Percentiles rank a stretch among this genome's conserved stretches.
phyloP scores from a whole-genome alignment of 2,888 invertebrate species.

The Noctua pronuba region DNA sequence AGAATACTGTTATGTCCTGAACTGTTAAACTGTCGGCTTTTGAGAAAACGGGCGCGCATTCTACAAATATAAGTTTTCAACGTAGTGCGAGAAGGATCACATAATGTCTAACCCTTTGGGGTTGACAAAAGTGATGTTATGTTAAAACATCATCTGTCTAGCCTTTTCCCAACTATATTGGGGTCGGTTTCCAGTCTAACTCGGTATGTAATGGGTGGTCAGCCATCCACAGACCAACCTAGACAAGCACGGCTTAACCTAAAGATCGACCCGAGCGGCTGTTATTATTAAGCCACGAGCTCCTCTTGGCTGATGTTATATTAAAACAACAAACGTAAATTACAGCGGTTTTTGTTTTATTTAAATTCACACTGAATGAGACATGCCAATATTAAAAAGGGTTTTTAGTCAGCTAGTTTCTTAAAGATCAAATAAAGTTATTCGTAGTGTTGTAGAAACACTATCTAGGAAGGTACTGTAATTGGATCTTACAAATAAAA shows the following conservation, averaged over 20 bases:
- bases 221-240: too few species aligned
- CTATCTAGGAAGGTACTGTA: slow-evolving; percentile 46
- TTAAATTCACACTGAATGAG: not conserved
- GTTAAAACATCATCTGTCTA: too few species aligned
- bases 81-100: not conserved
- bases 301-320: not conserved
- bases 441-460: slow-evolving; percentile 29
- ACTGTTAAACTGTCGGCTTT: not conserved
- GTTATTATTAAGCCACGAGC: too few species aligned
- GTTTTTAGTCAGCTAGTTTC: slow-evolving; percentile 27
- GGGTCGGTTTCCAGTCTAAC: too few species aligned
- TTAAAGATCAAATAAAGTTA: slow-evolving; percentile 29
- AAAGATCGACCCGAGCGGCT: too few species aligned
- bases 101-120: not conserved
- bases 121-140: not conserved
- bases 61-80: slow-evolving; percentile 1
- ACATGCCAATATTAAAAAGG: not conserved
- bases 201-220: too few species aligned
- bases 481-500: slow-evolving; percentile 16
- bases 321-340: not conserved
- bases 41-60: slow-evolving; percentile 45
- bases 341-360: not conserved
- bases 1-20: slow-evolving; percentile 36
- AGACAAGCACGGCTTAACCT: too few species aligned
- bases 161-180: too few species aligned